Conservation (phyloP, 2,797 vertebrate species). For the Lithobates sylvaticus region DNA sequence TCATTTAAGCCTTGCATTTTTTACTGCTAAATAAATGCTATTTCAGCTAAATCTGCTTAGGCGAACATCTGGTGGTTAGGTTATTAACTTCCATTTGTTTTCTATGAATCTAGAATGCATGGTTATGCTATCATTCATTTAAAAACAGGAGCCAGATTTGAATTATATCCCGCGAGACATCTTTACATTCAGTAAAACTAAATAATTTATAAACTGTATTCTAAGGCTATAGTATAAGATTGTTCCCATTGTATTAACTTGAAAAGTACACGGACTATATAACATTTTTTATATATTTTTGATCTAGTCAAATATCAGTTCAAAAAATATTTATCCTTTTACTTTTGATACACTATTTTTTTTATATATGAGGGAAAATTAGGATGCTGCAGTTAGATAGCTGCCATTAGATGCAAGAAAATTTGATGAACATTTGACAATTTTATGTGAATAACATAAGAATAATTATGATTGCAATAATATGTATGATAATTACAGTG, state of each 20-base stretch:
- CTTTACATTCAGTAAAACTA: constrained; percentile 48
- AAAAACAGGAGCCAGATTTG: constrained; percentile 55
- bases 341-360: neutral
- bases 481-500: no score
- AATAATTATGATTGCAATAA: no score
- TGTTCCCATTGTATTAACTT: constrained; percentile 19
- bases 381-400: neutral
- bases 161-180: constrained; percentile 46
- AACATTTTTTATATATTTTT: neutral
- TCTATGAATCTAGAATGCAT: constrained; percentile 57
- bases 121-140: constrained; percentile 52
- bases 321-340: neutral
- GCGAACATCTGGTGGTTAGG: constrained; percentile 60
- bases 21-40: constrained; percentile 62
- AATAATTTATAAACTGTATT: constrained; percentile 52
- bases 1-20: constrained; percentile 56
- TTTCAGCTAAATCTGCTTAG: constrained; percentile 60
- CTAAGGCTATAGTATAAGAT: neutral
- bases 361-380: neutral
- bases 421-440: neutral
- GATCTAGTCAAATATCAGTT: neutral
- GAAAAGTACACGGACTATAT: constrained; percentile 11
- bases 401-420: neutral
- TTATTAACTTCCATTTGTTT: constrained; percentile 61
- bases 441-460: neutral